A percentile compares a stretch with the other conserved stretches of the same genome.
These are phyloP conservation scores for Tyto alba DNA, from an alignment of 2,113 vertebrate species.

Conservation along the genomic window DNA sequence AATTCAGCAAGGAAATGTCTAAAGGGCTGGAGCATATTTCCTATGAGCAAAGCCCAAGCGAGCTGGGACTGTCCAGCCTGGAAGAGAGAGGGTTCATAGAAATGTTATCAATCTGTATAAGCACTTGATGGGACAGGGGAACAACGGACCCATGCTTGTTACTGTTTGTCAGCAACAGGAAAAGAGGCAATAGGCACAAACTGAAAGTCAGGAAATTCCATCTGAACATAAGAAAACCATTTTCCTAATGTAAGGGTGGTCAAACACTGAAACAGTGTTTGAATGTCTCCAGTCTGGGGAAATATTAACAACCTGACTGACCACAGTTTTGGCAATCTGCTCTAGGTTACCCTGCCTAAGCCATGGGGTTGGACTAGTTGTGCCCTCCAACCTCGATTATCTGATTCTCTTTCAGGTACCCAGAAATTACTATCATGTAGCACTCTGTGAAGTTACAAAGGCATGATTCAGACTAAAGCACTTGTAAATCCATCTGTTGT, in stretches of 20 bases:
- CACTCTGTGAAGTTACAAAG: neutral
- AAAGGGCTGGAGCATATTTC: neutral
- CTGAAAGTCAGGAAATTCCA: neutral
- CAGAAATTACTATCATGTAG: neutral
- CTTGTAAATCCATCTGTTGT: neutral
- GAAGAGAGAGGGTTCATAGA: neutral
- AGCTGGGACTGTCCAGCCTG: neutral
- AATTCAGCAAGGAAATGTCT: neutral
- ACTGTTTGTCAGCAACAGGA: neutral
- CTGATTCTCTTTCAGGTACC: neutral
- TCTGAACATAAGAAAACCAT: neutral
- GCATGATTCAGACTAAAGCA: neutral
- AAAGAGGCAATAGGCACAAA: neutral
- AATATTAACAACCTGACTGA: neutral
- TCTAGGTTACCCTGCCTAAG: neutral
- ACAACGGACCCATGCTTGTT: neutral
- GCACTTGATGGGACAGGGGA: neutral
- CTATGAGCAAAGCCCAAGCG: neutral
- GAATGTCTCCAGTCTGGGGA: neutral
- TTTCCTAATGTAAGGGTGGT: neutral
- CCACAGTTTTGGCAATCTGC: neutral
- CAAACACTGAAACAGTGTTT: neutral
- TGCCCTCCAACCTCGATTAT: neutral
- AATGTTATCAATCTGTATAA: neutral
- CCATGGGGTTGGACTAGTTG: neutral